Conservation (phyloP, 2,888 invertebrate genomes). For the Drosophila stalkeri region DNA sequence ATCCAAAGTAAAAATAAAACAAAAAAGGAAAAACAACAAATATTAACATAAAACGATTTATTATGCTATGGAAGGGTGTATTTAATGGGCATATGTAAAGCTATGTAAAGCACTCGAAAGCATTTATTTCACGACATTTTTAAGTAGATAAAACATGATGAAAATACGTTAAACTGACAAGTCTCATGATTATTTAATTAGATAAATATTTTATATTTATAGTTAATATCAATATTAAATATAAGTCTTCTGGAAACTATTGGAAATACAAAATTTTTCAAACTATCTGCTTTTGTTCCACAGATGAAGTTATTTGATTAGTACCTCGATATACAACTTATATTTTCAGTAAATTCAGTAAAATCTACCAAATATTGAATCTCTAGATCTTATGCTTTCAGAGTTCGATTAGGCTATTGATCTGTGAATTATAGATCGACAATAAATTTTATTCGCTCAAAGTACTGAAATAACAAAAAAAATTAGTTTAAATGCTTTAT, state of each 20-base stretch:
- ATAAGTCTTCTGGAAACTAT: too few relatives aligned
- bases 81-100: neutral
- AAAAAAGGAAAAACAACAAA: conserved; percentile 2
- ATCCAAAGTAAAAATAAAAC: conserved; percentile 3
- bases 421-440: neutral
- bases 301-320: too few relatives aligned
- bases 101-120: neutral
- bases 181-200: too few relatives aligned
- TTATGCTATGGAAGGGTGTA: neutral
- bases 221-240: too few relatives aligned
- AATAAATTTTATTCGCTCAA: neutral
- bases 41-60: conserved; percentile 32
- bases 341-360: too few relatives aligned
- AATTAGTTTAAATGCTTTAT: neutral
- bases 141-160: neutral
- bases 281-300: too few relatives aligned
- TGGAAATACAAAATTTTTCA: too few relatives aligned
- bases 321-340: too few relatives aligned
- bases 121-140: neutral
- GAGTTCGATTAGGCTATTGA: neutral
- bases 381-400: neutral
- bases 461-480: neutral
- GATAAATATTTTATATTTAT: too few relatives aligned
- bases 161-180: neutral
- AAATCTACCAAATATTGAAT: too few relatives aligned